Evolutionary conservation across 2,113 vertebrate genomes (phyloP).

Genomic region (Artemisiospiza belli): DNA sequence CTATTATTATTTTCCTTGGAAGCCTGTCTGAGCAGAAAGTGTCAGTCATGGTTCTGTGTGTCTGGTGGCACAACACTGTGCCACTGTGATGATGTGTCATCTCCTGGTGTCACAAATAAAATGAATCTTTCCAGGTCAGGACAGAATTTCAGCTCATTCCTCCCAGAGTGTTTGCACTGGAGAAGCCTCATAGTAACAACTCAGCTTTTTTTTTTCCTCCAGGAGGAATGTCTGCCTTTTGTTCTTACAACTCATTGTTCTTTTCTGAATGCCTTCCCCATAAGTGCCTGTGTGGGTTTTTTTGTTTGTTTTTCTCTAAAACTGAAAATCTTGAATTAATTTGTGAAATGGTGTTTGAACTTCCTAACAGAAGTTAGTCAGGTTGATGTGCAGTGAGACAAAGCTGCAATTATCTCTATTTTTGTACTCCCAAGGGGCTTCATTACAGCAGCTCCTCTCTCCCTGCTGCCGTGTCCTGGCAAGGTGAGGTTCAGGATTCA

Average conservation of each 20-base stretch:
- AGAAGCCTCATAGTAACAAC: neutral
- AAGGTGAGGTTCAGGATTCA: neutral
- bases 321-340: neutral
- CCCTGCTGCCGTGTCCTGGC: neutral
- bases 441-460: constrained; percentile 5
- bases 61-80: neutral
- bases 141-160: neutral
- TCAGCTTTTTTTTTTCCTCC: neutral
- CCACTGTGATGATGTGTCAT: neutral
- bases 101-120: neutral
- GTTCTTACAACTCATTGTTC: constrained; percentile 1
- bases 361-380: neutral
- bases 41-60: neutral
- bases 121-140: neutral
- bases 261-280: neutral
- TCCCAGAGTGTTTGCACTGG: neutral
- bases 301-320: neutral
- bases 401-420: constrained; percentile 17
- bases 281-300: neutral
- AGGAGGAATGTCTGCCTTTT: neutral
- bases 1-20: constrained; percentile 47
- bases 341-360: neutral
- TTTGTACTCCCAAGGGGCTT: neutral
- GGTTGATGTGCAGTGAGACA: neutral
- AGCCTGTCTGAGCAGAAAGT: neutral